A percentile compares a stretch with the other conserved stretches of the same genome.
These are phyloP conservation scores for Copidosoma floridanum DNA, from an alignment of 1,140 invertebrate species.

Conservation along the genomic window DNA sequence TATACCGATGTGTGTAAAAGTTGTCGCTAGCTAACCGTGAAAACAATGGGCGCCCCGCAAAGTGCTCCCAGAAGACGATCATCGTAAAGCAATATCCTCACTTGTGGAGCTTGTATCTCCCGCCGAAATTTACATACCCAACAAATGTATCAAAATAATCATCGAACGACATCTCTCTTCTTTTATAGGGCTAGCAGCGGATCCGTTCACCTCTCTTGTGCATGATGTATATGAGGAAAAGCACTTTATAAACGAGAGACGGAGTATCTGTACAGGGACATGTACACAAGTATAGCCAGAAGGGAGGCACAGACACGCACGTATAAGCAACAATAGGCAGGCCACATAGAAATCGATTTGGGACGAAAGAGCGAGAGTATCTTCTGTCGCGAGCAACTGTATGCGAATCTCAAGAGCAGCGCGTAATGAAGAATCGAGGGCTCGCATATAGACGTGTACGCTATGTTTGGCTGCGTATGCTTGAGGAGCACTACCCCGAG, in stretches of 20 bases:
- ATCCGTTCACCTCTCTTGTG: no score
- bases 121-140: conserved; percentile 2
- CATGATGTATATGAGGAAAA: no score
- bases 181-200: background rate
- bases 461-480: conserved; percentile 31
- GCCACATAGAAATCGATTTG: no score
- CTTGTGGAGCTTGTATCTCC: background rate
- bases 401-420: conserved; percentile 8
- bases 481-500: conserved; percentile 49
- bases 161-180: background rate
- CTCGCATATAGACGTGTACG: background rate
- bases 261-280: background rate
- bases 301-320: background rate
- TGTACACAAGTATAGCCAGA: background rate
- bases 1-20: no score
- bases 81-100: conserved; percentile 1
- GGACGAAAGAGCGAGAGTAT: no score
- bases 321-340: no score
- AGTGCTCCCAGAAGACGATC: no score
- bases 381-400: conserved; percentile 9
- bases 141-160: conserved; percentile 25
- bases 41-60: no score
- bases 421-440: conserved; percentile 42
- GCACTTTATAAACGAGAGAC: conserved; percentile 2
- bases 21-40: no score